phyloP scores from a whole-genome alignment of 2,797 vertebrate species.

The Rhinogobio ventralis region DNA sequence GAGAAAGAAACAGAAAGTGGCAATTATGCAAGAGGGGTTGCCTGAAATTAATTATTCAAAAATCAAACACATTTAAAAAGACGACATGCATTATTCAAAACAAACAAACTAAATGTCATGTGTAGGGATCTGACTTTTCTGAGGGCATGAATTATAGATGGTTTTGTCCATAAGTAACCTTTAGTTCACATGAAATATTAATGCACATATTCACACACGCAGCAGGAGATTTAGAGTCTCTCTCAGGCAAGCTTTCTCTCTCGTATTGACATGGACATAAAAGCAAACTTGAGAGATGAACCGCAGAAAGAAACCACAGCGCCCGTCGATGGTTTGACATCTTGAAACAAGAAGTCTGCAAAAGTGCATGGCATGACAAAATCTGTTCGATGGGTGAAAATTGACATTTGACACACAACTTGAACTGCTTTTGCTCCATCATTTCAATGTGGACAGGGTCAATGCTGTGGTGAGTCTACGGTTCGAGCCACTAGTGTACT shows the following conservation, averaged over 20 bases:
- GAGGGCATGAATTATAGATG: conserved; percentile 53
- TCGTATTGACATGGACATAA: conserved; percentile 34
- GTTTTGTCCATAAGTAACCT: conserved; percentile 60
- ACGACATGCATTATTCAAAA: conserved; percentile 51
- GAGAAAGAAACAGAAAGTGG: conserved; percentile 18
- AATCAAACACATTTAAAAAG: conserved; percentile 49
- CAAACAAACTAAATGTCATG: conserved; percentile 55
- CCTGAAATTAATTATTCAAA: conserved; percentile 45
- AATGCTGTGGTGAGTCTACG: background rate
- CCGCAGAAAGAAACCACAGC: conserved; percentile 28
- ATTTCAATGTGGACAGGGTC: background rate
- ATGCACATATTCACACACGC: conserved; percentile 40
- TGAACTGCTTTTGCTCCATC: background rate
- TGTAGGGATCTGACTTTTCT: conserved; percentile 48
- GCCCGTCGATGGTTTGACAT: conserved; percentile 5
- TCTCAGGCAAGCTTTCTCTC: conserved; percentile 12
- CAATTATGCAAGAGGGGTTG: conserved; percentile 18
- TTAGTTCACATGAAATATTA: conserved; percentile 57
- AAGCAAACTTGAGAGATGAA: conserved; percentile 29
- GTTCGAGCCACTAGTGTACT: background rate
- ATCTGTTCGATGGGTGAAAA: background rate
- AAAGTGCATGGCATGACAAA: conserved; percentile 1
- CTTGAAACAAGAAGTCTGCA: background rate
- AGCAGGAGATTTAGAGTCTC: conserved; percentile 36
- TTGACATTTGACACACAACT: conserved; percentile 14